phyloP scores from a whole-genome alignment of 2,113 vertebrate species.

The Murina feae region DNA sequence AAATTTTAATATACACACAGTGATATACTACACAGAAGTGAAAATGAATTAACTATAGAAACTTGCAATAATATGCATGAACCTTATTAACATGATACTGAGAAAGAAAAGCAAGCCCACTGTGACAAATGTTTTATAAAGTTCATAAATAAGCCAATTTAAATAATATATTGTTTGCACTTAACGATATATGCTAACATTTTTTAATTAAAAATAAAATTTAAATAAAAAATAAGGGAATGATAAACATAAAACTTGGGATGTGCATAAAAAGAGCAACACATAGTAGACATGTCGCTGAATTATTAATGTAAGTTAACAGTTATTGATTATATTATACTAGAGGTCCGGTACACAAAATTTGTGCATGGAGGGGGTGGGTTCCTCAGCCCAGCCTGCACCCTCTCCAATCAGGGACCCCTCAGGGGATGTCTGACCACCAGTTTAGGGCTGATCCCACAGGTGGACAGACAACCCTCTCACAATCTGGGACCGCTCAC shows the following conservation, averaged over 20 bases:
- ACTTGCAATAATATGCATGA: background rate
- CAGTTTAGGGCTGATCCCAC: too few species aligned
- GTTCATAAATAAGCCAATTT: background rate
- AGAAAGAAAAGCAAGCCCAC: background rate
- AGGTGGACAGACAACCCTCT: too few species aligned
- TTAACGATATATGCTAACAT: background rate
- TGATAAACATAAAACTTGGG: background rate
- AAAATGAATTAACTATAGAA: background rate
- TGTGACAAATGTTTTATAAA: background rate
- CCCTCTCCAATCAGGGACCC: too few species aligned
- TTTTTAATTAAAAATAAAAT: background rate
- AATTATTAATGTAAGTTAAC: background rate
- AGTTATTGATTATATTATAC: background rate
- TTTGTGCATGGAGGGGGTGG: too few species aligned
- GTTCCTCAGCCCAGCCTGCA: too few species aligned
- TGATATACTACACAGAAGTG: background rate
- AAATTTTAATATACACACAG: background rate
- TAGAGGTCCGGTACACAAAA: too few species aligned
- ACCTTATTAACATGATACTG: background rate
- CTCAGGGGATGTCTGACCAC: too few species aligned
- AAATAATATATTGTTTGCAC: background rate
- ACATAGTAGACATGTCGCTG: background rate
- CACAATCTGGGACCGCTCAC: too few species aligned
- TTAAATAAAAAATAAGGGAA: background rate
- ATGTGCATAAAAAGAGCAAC: background rate